phyloP scores from a whole-genome alignment of 2,113 vertebrate genomes.

The Lampris megalopsis region DNA sequence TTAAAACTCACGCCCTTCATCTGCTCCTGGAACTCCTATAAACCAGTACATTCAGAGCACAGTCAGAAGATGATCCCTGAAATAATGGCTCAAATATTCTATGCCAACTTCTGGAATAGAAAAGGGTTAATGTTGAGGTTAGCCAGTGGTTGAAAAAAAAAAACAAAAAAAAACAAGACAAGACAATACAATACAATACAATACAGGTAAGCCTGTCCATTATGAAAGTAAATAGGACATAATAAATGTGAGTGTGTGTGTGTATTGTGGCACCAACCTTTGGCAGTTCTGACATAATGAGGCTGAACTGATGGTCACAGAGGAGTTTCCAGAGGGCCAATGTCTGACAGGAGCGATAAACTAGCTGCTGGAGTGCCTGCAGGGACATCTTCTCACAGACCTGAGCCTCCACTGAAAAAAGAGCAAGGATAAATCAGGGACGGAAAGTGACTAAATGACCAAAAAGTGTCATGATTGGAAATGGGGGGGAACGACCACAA shows the following conservation, averaged over 20 bases:
- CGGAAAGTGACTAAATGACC: background rate
- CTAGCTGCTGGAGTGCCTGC: slow-evolving; percentile 93
- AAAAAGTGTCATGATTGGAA: background rate
- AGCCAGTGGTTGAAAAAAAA: too few relatives aligned
- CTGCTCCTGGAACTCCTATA: slow-evolving; percentile 94
- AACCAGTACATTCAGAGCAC: background rate
- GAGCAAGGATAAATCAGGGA: background rate
- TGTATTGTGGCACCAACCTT: slow-evolving; percentile 83
- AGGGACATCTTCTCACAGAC: slow-evolving; percentile 92
- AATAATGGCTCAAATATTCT: background rate
- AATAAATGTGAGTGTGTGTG: background rate
- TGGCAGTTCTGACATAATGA: slow-evolving; percentile 92
- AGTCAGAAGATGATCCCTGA: background rate
- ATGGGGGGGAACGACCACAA: too few relatives aligned
- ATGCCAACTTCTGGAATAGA: background rate
- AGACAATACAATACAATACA: background rate
- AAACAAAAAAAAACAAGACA: too few relatives aligned
- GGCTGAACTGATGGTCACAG: slow-evolving; percentile 94
- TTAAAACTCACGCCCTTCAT: slow-evolving; percentile 93
- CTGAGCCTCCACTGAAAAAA: slow-evolving; percentile 89
- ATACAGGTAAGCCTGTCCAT: background rate
- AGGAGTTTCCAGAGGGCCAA: slow-evolving; percentile 96
- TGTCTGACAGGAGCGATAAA: slow-evolving; percentile 94
- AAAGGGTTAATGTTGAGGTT: background rate
- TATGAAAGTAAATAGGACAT: background rate